Evolutionary conservation across 2,888 invertebrate genomes (phyloP).

Genomic region (Odontomyia ornata): DNA sequence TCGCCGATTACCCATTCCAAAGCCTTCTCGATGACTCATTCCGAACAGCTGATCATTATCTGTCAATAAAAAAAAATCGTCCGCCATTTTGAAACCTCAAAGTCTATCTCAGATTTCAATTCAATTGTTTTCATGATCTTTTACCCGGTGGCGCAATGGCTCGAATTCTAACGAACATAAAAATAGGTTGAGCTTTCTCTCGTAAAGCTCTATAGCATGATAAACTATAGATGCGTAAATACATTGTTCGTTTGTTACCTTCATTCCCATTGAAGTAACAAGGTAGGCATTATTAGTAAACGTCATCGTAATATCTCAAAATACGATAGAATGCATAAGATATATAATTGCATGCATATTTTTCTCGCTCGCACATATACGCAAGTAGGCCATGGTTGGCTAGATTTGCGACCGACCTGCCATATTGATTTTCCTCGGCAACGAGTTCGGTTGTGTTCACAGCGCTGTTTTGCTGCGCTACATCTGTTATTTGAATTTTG

Average conservation of each 20-base stretch:
- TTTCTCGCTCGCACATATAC: constrained; percentile 4
- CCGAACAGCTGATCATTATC: not conserved
- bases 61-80: not conserved
- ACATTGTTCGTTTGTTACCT: not conserved
- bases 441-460: constrained; percentile 51
- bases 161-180: too few relatives aligned
- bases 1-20: too few relatives aligned
- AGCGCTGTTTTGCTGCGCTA: constrained; percentile 29
- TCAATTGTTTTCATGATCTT: too few relatives aligned
- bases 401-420: constrained; percentile 41
- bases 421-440: constrained; percentile 53
- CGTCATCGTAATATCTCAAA: not conserved
- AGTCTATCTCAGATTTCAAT: too few relatives aligned
- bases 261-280: not conserved
- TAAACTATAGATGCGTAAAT: not conserved
- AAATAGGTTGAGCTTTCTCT: not conserved
- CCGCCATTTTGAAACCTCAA: not conserved
- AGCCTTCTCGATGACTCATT: not conserved
- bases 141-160: too few relatives aligned
- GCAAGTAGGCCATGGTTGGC: not conserved
- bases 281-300: not conserved
- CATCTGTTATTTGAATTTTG: not conserved
- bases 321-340: not conserved
- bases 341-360: not conserved
- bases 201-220: not conserved